Evolutionary conservation across 23 tunicate genomes (phyloP), one percentile per base, ranked within the genome.

Genomic region (Halocynthia aurantium): DNA sequence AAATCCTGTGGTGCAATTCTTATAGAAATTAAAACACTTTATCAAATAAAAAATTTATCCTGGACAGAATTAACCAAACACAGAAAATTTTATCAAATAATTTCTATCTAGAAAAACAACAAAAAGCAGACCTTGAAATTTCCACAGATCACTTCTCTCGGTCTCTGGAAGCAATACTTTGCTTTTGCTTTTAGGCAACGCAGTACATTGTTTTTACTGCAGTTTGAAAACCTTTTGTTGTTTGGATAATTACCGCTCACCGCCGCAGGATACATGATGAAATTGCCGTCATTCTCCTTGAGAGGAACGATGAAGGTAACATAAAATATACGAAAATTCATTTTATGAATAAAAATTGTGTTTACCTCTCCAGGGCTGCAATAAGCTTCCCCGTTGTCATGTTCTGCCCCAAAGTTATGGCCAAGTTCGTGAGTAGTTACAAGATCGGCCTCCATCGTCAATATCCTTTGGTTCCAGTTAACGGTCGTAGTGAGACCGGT

Each of bases 361-460:
- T 31, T 12, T 12, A 86, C 98, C 88, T 92, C 86, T 54, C 98
- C 98, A 8, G 98, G 98, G 21, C 77, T 84, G 85, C 98, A 92
- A 8, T 72, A 72, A 4, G 58, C 58, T 31, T 77, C 68, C 5
- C 67, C 81, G 57, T 96, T 84, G 75, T 96, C 99, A 65, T 96
- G 99, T 17, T 82, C 93, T 6, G 99, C 99, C 18, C 99, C 99
- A 76, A 93, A 96, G 80, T 96, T 96, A 54, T 96, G 99, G 6
- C 96, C 99, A 15, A 96, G 77, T 57, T 96, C 99, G 73, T 96
- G 99, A 53, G 99, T 86, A 22, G 99, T 96, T 71, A 96, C 99
- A 75, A 96, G 76, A 66, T 96, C 89, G 19, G 99, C 99, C 61
- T 96, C 99, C 7, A 75, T 79, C 18, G 99, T 89, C 70, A 96